Conservation (phyloP, 2,797 vertebrate genomes). For the Gambusia yucatana region DNA sequence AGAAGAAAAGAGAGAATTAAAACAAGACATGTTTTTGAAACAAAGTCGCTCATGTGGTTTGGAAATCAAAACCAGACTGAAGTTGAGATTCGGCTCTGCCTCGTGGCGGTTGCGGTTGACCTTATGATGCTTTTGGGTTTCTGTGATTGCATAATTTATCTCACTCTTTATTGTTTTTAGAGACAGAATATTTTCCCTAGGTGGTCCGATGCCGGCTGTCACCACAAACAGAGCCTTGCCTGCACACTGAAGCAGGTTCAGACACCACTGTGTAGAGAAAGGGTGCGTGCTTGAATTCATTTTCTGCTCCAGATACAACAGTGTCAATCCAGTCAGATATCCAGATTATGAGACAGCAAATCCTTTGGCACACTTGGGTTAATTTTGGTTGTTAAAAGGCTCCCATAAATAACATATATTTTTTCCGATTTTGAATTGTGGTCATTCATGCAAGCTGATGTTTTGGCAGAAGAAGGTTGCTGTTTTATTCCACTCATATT, state of each 20-base stretch:
- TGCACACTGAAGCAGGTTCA: conserved; percentile 50
- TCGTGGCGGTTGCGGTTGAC: conserved; percentile 50
- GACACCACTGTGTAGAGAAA: conserved; percentile 36
- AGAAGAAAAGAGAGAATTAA: conserved; percentile 29
- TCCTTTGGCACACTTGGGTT: background rate
- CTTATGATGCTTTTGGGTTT: conserved; percentile 43
- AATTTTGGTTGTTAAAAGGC: conserved; percentile 6
- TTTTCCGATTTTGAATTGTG: background rate
- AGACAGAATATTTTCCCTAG: conserved; percentile 46
- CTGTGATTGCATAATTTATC: conserved; percentile 47
- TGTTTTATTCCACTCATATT: background rate
- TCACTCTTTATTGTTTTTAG: conserved; percentile 54
- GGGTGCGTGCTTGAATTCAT: conserved; percentile 23
- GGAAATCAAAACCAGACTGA: conserved; percentile 33
- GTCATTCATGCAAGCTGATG: conserved; percentile 6
- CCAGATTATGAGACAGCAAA: conserved; percentile 22
- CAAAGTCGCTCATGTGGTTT: conserved; percentile 53
- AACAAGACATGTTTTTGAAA: conserved; percentile 36
- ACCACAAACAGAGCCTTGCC: conserved; percentile 37
- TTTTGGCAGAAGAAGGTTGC: background rate
- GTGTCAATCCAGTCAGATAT: conserved; percentile 16
- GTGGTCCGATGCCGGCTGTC: conserved; percentile 49
- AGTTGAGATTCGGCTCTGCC: conserved; percentile 39
- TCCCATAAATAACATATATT: background rate
- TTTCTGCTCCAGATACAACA: conserved; percentile 17